Evolutionary conservation across 2,888 invertebrate genomes (phyloP).

Genomic region (Zonitis immaculata): DNA sequence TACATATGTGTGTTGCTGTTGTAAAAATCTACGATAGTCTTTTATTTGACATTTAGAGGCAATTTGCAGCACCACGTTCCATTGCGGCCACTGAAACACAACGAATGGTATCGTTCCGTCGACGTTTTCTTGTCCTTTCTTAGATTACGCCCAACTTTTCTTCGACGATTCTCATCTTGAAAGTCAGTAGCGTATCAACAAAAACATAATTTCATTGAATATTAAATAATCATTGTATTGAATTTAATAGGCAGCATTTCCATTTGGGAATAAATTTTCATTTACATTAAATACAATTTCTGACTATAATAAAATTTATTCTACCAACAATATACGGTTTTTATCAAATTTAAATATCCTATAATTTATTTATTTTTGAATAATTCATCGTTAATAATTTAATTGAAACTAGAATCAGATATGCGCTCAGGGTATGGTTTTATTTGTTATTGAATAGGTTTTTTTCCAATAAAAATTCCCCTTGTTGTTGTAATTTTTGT

Average conservation of each 20-base stretch:
- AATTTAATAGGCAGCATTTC: neutral
- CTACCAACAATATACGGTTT: too few species aligned
- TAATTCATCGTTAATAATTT: too few species aligned
- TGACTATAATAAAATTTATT: neutral
- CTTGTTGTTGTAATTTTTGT: neutral
- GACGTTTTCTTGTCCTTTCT: conserved; percentile 6
- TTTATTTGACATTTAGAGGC: conserved; percentile 46
- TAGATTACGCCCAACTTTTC: neutral
- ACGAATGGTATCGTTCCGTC: conserved; percentile 16
- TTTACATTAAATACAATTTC: neutral
- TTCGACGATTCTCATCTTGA: too few species aligned
- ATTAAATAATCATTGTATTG: neutral
- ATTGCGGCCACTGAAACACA: conserved; percentile 11
- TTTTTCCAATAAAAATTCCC: too few species aligned
- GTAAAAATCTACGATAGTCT: conserved; percentile 41
- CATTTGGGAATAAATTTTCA: neutral
- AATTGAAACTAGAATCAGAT: too few species aligned
- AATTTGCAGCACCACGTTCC: conserved; percentile 36
- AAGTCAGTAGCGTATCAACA: too few species aligned
- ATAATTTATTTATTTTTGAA: too few species aligned
- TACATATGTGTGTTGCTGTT: conserved; percentile 23
- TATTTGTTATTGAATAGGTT: too few species aligned
- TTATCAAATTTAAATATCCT: too few species aligned
- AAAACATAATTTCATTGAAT: too few species aligned
- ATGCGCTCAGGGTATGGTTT: too few species aligned